Evolutionary conservation across 2,113 vertebrate species (phyloP).

Genomic region (Pseudolaguvia tuberculata): DNA sequence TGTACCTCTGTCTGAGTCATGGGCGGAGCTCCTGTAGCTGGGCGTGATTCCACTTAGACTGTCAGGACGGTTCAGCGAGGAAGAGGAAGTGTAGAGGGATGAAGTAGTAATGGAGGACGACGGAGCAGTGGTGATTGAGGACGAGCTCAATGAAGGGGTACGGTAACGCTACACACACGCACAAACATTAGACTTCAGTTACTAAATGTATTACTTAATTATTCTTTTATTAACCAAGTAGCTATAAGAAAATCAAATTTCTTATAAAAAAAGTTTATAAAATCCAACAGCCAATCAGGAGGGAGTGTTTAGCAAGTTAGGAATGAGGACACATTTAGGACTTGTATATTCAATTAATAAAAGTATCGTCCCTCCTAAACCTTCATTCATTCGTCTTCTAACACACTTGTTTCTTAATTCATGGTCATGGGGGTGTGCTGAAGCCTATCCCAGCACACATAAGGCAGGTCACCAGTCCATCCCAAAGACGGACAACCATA

Average conservation of each 20-base stretch:
- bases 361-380: not conserved
- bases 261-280: not conserved
- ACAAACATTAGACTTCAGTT: not conserved
- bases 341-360: not conserved
- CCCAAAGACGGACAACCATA: no score
- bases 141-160: slow-evolving; percentile 71
- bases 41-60: slow-evolving; percentile 89
- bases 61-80: slow-evolving; percentile 78
- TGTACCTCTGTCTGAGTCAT: slow-evolving; percentile 89
- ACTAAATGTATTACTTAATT: not conserved
- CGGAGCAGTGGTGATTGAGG: slow-evolving; percentile 69
- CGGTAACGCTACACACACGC: slow-evolving; percentile 77
- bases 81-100: slow-evolving; percentile 73
- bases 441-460: no score
- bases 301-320: no score
- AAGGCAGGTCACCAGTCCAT: no score
- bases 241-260: no score
- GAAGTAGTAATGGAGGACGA: slow-evolving; percentile 66
- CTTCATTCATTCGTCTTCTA: no score
- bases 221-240: not conserved
- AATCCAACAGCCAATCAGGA: not conserved
- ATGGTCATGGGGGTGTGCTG: no score
- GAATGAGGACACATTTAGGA: not conserved
- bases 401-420: no score
- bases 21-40: slow-evolving; percentile 82